A percentile compares a stretch with the other conserved stretches of the same genome.
phyloP scores from a whole-genome alignment of 2,113 vertebrate genomes.

The Lutjanus erythropterus region DNA sequence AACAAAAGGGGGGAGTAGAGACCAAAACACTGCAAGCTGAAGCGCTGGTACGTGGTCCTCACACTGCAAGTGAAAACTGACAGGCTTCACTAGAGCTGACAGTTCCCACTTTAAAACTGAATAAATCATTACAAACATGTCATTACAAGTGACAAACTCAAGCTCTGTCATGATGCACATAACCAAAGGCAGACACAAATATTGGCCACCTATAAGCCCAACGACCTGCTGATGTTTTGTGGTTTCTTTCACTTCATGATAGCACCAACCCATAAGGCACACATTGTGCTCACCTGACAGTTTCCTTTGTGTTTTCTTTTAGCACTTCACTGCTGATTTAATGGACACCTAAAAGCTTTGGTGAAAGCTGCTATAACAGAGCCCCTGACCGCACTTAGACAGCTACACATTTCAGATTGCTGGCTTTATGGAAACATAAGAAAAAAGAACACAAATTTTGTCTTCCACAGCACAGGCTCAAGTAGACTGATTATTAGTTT shows the following conservation, averaged over 20 bases:
- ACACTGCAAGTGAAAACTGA: not conserved
- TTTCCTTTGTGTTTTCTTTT: constrained; percentile 8
- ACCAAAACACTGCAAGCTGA: not conserved
- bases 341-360: constrained; percentile 53
- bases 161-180: not conserved
- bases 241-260: constrained; percentile 23
- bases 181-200: too few species aligned
- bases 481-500: not conserved
- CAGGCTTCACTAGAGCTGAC: not conserved
- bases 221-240: not conserved
- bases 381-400: constrained; percentile 29
- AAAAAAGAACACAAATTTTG: not conserved
- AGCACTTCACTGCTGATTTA: constrained; percentile 48
- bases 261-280: not conserved
- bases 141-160: not conserved
- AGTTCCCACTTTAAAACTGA: not conserved
- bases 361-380: constrained; percentile 1
- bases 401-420: not conserved
- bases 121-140: not conserved
- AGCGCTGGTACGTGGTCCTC: not conserved
- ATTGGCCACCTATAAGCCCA: too few species aligned
- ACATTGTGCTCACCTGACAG: constrained; percentile 1
- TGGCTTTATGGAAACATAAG: constrained; percentile 8
- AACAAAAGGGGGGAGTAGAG: constrained; percentile 12
- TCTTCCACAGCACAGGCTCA: not conserved